Conservation (phyloP, 1,140 invertebrate species). For the Bactericera cockerelli region DNA sequence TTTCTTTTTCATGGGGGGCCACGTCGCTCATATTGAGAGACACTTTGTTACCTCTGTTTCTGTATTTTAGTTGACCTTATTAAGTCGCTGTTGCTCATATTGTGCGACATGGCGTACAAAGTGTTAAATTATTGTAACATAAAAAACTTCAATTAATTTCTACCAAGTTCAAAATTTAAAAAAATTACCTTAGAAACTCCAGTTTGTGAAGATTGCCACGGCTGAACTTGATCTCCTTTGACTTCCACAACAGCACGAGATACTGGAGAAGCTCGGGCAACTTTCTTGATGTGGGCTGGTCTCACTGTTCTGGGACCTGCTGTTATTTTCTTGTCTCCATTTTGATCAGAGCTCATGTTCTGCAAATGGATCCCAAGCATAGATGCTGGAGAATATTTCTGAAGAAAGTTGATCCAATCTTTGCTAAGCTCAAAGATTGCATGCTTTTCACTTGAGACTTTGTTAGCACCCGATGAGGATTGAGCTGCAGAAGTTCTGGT, state of each 20-base stretch:
- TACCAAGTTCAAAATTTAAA: too few relatives aligned
- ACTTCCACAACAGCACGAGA: neutral
- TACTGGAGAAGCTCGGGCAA: too few relatives aligned
- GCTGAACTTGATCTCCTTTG: neutral
- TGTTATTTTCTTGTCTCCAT: neutral
- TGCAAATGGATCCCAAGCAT: neutral
- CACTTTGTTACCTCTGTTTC: too few relatives aligned
- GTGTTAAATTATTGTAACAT: too few relatives aligned
- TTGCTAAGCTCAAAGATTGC: constrained; percentile 34
- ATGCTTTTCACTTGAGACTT: constrained; percentile 28
- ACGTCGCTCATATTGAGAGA: too few relatives aligned
- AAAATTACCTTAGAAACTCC: neutral
- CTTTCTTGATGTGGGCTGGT: too few relatives aligned
- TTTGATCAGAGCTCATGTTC: neutral
- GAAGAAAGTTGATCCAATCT: constrained; percentile 34
- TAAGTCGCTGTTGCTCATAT: too few relatives aligned
- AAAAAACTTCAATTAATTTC: too few relatives aligned
- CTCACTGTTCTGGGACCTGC: too few relatives aligned
- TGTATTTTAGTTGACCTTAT: too few relatives aligned
- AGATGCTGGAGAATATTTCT: constrained; percentile 28
- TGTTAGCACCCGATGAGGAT: neutral
- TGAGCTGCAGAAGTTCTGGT: constrained; percentile 26
- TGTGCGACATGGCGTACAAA: too few relatives aligned
- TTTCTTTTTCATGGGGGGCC: too few relatives aligned
- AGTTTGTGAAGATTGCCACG: neutral